These are phyloP conservation scores for Nephrotoma flavescens DNA, from an alignment of 2,888 invertebrate genomes.

Conservation along the genomic window DNA sequence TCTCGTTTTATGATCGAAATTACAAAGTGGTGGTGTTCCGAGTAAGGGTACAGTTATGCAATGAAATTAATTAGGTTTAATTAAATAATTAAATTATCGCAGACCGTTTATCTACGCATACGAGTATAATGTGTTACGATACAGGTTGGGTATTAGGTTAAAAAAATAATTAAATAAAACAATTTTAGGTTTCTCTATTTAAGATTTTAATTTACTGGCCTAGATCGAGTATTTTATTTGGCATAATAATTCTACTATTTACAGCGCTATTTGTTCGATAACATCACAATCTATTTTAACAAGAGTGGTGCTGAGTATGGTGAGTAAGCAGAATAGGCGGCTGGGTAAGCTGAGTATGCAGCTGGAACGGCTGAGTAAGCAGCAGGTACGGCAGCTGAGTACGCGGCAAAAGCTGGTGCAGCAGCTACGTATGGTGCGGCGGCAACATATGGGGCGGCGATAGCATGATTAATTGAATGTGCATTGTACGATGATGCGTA, in stretches of 20 bases:
- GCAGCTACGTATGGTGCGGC: slow-evolving; percentile 22
- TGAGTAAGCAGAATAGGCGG: neutral
- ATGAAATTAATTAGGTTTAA: neutral
- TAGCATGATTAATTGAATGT: slow-evolving; percentile 58
- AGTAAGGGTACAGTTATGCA: neutral
- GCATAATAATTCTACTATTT: neutral
- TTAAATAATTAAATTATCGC: neutral
- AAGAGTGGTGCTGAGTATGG: neutral
- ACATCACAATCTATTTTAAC: neutral
- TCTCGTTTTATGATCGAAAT: neutral
- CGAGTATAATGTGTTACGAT: too few species aligned
- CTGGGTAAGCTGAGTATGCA: slow-evolving; percentile 15
- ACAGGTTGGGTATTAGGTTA: neutral
- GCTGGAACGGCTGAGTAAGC: slow-evolving; percentile 8
- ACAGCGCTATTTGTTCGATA: neutral
- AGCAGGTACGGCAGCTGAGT: slow-evolving; percentile 14
- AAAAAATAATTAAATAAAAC: neutral
- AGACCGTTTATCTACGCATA: neutral
- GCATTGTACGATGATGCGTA: slow-evolving; percentile 64
- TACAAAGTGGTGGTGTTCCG: neutral
- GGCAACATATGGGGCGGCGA: slow-evolving; percentile 42
- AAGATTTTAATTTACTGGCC: neutral
- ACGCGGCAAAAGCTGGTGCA: slow-evolving; percentile 22
- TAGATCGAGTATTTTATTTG: neutral
- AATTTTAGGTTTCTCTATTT: neutral